Evolutionary conservation across 2,888 invertebrate genomes (phyloP).

Genomic region (Drosophila mayaguana): DNA sequence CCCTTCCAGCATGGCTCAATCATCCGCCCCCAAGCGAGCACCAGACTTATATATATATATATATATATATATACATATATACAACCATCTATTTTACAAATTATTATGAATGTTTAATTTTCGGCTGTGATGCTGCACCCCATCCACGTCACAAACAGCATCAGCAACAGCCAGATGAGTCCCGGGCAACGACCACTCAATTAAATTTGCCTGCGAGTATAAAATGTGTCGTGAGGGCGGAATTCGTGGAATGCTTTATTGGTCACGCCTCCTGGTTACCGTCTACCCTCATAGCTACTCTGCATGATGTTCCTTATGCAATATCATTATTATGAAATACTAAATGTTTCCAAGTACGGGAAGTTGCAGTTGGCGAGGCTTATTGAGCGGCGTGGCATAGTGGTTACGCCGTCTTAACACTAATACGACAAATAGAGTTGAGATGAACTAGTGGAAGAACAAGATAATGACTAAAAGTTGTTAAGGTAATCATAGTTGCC

Average conservation of each 20-base stretch:
- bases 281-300: not conserved
- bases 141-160: constrained; percentile 34
- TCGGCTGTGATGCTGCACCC: constrained; percentile 19
- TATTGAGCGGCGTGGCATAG: too few species aligned
- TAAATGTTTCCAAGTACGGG: not conserved
- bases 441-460: too few species aligned
- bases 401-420: too few species aligned
- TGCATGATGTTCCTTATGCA: not conserved
- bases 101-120: constrained; percentile 71
- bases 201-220: constrained; percentile 73
- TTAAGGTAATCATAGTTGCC: too few species aligned
- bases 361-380: too few species aligned
- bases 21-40: constrained; percentile 42
- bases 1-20: constrained; percentile 36
- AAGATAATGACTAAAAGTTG: too few species aligned
- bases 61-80: not conserved
- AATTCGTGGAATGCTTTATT: constrained; percentile 17
- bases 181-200: constrained; percentile 70
- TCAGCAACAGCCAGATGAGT: constrained; percentile 52
- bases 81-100: constrained; percentile 38
- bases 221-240: constrained; percentile 24
- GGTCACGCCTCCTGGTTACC: not conserved
- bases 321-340: not conserved
- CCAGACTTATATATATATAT: not conserved
- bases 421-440: too few species aligned